Conservation (phyloP, 2,113 vertebrate genomes). For the Saimiri boliviensis region DNA sequence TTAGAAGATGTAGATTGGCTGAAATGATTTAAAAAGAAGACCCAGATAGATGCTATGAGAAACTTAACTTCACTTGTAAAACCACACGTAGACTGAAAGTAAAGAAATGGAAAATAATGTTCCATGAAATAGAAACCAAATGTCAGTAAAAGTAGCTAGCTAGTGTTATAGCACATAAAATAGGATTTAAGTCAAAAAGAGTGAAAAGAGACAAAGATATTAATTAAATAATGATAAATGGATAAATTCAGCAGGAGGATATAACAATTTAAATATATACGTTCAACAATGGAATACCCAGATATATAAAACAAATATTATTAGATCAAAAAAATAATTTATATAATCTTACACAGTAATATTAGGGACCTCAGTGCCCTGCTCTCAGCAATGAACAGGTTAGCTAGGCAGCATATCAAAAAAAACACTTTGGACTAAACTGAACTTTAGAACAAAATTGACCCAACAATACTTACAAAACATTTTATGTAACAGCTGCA, state of each 20-base stretch:
- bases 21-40: background rate
- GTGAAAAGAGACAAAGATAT: background rate
- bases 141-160: background rate
- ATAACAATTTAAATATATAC: background rate
- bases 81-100: background rate
- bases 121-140: background rate
- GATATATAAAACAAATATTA: background rate
- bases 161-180: background rate
- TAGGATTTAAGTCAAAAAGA: background rate
- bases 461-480: background rate
- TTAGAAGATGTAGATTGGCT: background rate
- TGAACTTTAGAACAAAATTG: background rate
- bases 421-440: background rate
- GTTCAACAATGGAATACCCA: background rate
- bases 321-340: background rate
- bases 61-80: background rate
- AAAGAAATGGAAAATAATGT: background rate
- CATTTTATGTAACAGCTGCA: background rate
- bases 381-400: background rate
- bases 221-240: background rate
- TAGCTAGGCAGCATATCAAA: background rate
- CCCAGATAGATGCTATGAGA: background rate
- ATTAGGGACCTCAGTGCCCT: background rate
- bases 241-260: background rate
- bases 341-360: background rate